Percentiles rank a stretch among this genome's conserved stretches.
Evolutionary conservation across 53 echinoderm and acorn worm genomes (phyloP).

Genomic region (Pentamera pediparva): DNA sequence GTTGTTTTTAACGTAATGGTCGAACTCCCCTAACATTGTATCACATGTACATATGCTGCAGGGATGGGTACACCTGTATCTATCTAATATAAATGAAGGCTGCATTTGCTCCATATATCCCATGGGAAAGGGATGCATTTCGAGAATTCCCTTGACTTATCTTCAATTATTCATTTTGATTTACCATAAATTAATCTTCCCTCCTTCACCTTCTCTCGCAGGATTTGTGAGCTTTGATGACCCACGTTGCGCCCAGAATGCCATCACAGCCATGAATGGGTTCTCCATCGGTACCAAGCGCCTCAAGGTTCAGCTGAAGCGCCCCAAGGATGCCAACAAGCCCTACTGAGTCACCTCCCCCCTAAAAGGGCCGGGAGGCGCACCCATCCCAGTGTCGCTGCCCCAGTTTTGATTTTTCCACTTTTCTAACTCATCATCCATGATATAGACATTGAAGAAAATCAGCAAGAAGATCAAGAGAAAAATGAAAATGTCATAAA

Average conservation of each 20-base stretch:
- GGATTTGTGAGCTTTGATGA: conserved; percentile 99
- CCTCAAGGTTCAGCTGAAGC: conserved; percentile 92
- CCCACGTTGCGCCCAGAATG: conserved; percentile 73
- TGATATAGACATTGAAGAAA: too few relatives aligned
- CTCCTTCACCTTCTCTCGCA: conserved; percentile 23
- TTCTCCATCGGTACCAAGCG: conserved; percentile 96
- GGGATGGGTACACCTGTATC: too few relatives aligned
- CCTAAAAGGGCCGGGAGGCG: background rate
- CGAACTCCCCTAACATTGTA: too few relatives aligned
- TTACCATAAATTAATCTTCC: background rate
- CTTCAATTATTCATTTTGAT: background rate
- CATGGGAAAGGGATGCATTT: background rate
- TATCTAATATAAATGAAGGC: too few relatives aligned
- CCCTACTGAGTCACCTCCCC: conserved; percentile 62
- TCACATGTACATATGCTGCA: too few relatives aligned
- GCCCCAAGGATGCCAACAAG: conserved; percentile 98
- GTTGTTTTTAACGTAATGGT: too few relatives aligned
- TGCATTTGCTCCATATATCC: background rate
- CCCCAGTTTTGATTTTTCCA: conserved; percentile 23
- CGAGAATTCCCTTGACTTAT: background rate
- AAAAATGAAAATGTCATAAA: background rate
- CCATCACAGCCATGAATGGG: conserved; percentile 96
- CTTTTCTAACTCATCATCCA: conserved; percentile 29
- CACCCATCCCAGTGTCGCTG: background rate
- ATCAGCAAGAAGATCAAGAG: background rate